Evolutionary conservation across 2,888 invertebrate species (phyloP).

Genomic region (Reticulitermes lucifugus): DNA sequence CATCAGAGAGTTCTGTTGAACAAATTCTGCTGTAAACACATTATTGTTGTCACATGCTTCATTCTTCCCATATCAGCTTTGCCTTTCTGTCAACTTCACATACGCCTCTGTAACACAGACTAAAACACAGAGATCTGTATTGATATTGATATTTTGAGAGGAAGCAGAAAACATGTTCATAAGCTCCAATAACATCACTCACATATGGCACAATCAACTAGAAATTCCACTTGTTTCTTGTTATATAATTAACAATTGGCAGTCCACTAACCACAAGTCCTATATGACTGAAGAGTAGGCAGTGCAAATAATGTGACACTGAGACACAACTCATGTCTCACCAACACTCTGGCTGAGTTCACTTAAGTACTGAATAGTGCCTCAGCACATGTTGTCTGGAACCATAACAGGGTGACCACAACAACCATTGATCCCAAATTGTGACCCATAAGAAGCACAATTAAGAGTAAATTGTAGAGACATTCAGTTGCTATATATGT

Average conservation of each 20-base stretch:
- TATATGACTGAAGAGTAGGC: neutral
- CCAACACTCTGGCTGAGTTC: neutral
- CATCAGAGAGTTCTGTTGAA: neutral
- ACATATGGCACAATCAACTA: no score
- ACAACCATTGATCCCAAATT: neutral
- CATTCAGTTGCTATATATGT: neutral
- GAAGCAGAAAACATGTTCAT: no score
- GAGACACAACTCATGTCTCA: neutral
- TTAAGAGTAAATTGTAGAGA: no score
- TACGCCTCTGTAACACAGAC: neutral
- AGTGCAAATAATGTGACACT: neutral
- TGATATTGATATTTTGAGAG: neutral
- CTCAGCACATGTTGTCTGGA: neutral
- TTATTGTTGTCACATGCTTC: no score
- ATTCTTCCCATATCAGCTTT: neutral
- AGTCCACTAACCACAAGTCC: neutral
- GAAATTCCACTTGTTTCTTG: no score
- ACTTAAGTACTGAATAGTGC: neutral
- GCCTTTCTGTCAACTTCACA: neutral
- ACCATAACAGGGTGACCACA: neutral
- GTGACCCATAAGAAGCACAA: no score
- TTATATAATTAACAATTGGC: no score
- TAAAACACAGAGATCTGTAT: neutral
- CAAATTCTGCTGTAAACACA: neutral
- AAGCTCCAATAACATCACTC: no score